Percentiles rank a stretch among this genome's conserved stretches.
phyloP scores from a whole-genome alignment of 2,113 vertebrate genomes.

The Ochotona princeps region DNA sequence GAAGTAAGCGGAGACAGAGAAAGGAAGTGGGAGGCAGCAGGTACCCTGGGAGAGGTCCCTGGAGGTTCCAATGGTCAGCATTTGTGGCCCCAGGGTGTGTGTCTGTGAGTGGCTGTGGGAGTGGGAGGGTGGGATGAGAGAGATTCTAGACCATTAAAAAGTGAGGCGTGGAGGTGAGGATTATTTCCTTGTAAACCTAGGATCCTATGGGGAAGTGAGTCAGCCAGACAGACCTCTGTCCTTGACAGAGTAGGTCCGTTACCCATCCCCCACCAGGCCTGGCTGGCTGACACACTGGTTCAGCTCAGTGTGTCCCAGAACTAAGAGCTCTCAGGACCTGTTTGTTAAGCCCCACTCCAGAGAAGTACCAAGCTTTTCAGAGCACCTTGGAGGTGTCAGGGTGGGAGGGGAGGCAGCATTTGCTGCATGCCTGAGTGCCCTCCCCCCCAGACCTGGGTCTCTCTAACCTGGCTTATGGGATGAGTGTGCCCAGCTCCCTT shows the following conservation, averaged over 20 bases:
- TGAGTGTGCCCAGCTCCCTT: background rate
- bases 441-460: background rate
- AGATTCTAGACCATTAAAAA: background rate
- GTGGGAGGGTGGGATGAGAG: background rate
- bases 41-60: background rate
- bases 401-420: background rate
- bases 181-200: background rate
- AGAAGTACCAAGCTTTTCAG: background rate
- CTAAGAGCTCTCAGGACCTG: conserved; percentile 4
- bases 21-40: background rate
- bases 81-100: too few species aligned
- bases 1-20: too few species aligned
- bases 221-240: background rate
- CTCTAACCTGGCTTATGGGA: background rate
- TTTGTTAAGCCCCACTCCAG: background rate
- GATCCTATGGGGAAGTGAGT: background rate
- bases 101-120: too few species aligned
- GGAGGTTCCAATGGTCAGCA: too few species aligned
- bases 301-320: background rate
- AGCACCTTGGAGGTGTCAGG: background rate
- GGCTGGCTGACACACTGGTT: background rate
- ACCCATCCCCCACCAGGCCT: background rate
- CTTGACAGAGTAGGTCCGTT: accelerated
- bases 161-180: background rate
- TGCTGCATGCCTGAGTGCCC: background rate